phyloP scores from a whole-genome alignment of 2,888 invertebrate genomes.

The Clepsis dumicolana region DNA sequence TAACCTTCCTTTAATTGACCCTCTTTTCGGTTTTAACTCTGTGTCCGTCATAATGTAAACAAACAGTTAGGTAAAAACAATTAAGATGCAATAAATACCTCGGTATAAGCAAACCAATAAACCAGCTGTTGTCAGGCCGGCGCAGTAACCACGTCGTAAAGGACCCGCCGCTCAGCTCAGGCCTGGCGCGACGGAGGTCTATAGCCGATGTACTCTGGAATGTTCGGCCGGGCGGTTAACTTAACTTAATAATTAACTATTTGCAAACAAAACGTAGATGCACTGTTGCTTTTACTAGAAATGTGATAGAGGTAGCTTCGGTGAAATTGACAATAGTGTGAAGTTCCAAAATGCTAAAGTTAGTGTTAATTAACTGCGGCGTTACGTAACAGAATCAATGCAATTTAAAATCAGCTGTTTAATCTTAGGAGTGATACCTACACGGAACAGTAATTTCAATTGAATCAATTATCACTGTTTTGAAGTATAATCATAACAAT shows the following conservation, averaged over 20 bases:
- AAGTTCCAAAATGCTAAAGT: too few species aligned
- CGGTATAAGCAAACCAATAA: neutral
- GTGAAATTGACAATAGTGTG: too few species aligned
- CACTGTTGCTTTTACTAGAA: neutral
- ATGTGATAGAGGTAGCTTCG: neutral
- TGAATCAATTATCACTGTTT: too few species aligned
- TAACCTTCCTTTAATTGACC: constrained; percentile 4
- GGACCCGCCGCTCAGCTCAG: neutral
- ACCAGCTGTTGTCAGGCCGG: constrained; percentile 13
- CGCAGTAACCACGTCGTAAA: neutral
- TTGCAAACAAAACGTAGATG: neutral
- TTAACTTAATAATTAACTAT: neutral
- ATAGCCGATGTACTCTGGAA: constrained; percentile 4
- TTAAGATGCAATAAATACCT: too few species aligned
- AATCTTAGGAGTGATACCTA: too few species aligned
- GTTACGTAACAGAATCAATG: too few species aligned
- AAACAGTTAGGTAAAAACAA: neutral
- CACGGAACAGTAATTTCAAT: too few species aligned
- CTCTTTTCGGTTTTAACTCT: constrained; percentile 6
- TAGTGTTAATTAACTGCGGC: too few species aligned
- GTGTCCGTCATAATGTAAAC: constrained; percentile 13
- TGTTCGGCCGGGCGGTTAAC: neutral
- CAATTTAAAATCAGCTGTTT: too few species aligned
- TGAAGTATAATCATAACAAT: too few species aligned
- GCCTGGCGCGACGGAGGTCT: neutral